phyloP scores from a whole-genome alignment of 2,888 invertebrate species.

The Apodemia hepburni region DNA sequence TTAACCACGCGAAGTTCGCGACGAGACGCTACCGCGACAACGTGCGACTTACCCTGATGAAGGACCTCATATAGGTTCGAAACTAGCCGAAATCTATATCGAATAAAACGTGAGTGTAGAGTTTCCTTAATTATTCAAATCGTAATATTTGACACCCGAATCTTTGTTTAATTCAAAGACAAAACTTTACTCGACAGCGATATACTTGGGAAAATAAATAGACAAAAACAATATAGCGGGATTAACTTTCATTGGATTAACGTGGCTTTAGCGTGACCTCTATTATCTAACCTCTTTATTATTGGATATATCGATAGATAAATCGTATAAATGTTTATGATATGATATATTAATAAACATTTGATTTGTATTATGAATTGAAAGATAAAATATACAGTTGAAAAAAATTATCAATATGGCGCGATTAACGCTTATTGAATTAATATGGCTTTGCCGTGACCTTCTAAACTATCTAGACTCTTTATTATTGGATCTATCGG shows the following conservation, averaged over 20 bases:
- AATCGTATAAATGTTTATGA: neutral
- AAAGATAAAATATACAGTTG: neutral
- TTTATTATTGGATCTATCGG: constrained; percentile 1
- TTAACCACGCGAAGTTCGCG: too few relatives aligned
- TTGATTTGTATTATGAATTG: too few relatives aligned
- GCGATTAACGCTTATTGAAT: neutral
- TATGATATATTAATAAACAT: neutral
- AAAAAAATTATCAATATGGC: neutral
- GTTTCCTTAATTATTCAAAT: too few relatives aligned
- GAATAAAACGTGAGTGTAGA: too few relatives aligned
- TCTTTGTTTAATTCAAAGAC: too few relatives aligned
- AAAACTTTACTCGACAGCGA: neutral
- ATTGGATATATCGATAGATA: neutral
- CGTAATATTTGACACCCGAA: too few relatives aligned
- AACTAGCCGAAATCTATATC: too few relatives aligned
- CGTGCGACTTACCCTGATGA: too few relatives aligned
- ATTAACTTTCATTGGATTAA: constrained; percentile 3
- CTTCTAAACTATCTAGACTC: neutral
- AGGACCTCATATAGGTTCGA: too few relatives aligned
- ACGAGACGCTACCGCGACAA: too few relatives aligned
- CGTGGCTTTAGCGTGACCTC: constrained; percentile 5
- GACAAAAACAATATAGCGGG: neutral
- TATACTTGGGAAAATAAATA: neutral
- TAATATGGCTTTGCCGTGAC: constrained; percentile 11
- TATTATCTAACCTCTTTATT: neutral